Conservation (phyloP, 2,888 invertebrate species). For the Tenthredo notha region DNA sequence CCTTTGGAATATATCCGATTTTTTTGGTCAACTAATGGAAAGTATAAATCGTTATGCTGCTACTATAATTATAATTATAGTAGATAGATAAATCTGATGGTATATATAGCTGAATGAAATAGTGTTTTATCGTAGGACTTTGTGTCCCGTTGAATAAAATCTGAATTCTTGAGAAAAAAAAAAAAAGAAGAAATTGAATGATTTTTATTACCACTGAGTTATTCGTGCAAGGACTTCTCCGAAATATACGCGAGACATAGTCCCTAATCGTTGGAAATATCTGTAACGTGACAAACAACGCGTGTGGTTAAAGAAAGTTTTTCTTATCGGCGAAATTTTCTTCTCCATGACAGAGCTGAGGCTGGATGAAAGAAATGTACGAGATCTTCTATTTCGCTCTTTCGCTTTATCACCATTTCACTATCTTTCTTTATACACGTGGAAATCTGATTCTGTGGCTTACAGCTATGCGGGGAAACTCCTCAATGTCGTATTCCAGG, state of each 20-base stretch:
- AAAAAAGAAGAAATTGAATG: neutral
- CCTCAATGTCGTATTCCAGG: constrained; percentile 23
- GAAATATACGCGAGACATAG: neutral
- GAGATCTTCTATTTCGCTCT: constrained; percentile 7
- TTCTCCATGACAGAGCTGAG: neutral
- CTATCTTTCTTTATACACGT: neutral
- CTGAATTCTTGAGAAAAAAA: neutral
- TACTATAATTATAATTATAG: neutral
- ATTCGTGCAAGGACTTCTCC: neutral
- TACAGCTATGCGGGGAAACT: constrained; percentile 30
- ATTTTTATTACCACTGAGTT: neutral
- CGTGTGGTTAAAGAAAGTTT: constrained; percentile 9
- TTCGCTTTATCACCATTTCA: neutral
- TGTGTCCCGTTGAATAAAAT: neutral
- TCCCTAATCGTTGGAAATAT: neutral
- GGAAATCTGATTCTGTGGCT: neutral
- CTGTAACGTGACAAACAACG: constrained; percentile 32
- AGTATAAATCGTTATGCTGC: neutral
- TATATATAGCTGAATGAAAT: neutral
- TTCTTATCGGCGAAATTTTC: neutral
- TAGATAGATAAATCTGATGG: neutral
- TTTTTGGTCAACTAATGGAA: neutral
- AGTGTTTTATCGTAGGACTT: neutral
- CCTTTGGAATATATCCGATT: neutral
- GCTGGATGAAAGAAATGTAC: neutral